A percentile compares a stretch with the other conserved stretches of the same genome.
Evolutionary conservation across 1,140 invertebrate species (phyloP).

Genomic region (Apolygus lucorum): DNA sequence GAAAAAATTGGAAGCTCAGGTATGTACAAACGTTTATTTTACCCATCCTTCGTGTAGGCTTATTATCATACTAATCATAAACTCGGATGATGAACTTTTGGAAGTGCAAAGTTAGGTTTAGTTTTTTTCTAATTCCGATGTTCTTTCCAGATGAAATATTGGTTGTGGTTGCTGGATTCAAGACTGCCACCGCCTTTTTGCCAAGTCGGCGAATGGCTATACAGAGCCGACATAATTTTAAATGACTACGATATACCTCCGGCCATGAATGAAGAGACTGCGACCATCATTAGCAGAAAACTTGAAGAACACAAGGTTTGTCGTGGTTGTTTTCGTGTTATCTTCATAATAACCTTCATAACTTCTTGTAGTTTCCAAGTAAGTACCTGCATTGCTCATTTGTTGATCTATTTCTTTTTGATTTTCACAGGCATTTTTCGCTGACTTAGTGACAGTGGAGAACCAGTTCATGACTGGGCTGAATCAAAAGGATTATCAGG

Average conservation of each 20-base stretch:
- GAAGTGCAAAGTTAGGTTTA: too few relatives aligned
- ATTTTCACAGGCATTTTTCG: conserved; percentile 66
- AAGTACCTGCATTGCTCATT: too few relatives aligned
- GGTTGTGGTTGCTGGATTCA: conserved; percentile 78
- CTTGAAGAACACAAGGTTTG: conserved; percentile 73
- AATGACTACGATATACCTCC: conserved; percentile 66
- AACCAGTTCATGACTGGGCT: conserved; percentile 62
- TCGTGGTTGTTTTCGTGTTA: too few relatives aligned
- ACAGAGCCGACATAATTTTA: conserved; percentile 72
- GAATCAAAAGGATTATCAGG: conserved; percentile 48
- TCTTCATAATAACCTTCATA: background rate
- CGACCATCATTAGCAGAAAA: conserved; percentile 74
- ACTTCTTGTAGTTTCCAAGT: too few relatives aligned
- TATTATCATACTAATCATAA: too few relatives aligned
- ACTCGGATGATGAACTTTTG: too few relatives aligned
- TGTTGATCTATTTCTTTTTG: too few relatives aligned
- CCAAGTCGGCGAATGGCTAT: conserved; percentile 79
- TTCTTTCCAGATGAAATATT: conserved; percentile 57
- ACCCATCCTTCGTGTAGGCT: too few relatives aligned
- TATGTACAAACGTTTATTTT: conserved; percentile 28
- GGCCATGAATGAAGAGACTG: conserved; percentile 75
- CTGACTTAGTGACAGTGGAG: conserved; percentile 63
- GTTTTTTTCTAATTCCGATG: too few relatives aligned
- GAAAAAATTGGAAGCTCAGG: conserved; percentile 58
- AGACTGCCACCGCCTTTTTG: conserved; percentile 73